Evolutionary conservation across 1,140 invertebrate genomes (phyloP).

Genomic region (Drosophila watanabei): DNA sequence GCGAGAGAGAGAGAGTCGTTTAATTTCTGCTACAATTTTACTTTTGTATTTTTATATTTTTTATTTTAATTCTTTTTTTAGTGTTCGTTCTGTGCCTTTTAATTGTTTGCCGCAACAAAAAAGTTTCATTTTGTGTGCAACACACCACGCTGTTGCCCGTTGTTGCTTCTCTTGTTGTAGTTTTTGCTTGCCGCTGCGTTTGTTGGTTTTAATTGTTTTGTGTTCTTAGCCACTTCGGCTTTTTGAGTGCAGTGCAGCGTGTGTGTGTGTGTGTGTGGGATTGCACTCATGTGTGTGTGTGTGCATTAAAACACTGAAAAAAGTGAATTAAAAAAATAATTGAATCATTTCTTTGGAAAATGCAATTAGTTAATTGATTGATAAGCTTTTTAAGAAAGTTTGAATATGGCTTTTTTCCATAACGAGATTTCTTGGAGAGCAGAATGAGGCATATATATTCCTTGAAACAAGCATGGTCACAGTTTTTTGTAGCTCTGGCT

Average conservation of each 20-base stretch:
- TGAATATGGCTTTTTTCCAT: no score
- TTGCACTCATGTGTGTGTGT: conserved; percentile 20
- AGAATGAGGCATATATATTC: no score
- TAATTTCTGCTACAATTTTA: conserved; percentile 64
- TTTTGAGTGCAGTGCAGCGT: conserved; percentile 75
- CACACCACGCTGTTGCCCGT: conserved; percentile 27
- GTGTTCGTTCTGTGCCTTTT: conserved; percentile 70
- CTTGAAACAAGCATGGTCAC: no score
- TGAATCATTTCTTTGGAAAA: neutral
- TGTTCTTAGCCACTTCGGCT: conserved; percentile 83
- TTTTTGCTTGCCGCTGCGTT: conserved; percentile 64
- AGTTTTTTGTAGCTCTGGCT: no score
- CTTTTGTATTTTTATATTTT: conserved; percentile 53
- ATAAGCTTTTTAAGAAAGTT: no score
- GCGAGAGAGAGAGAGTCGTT: conserved; percentile 52
- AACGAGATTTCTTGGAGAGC: no score
- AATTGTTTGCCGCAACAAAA: conserved; percentile 80
- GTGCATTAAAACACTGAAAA: neutral
- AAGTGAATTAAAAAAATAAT: neutral
- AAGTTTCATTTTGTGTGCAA: conserved; percentile 78
- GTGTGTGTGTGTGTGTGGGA: conserved; percentile 24
- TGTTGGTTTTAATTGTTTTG: conserved; percentile 83
- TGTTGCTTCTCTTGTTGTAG: conserved; percentile 37
- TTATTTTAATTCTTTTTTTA: conserved; percentile 75
- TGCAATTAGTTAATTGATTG: neutral